Evolutionary conservation across 2,113 vertebrate species (phyloP).

Genomic region (Anarrhichthys ocellatus): DNA sequence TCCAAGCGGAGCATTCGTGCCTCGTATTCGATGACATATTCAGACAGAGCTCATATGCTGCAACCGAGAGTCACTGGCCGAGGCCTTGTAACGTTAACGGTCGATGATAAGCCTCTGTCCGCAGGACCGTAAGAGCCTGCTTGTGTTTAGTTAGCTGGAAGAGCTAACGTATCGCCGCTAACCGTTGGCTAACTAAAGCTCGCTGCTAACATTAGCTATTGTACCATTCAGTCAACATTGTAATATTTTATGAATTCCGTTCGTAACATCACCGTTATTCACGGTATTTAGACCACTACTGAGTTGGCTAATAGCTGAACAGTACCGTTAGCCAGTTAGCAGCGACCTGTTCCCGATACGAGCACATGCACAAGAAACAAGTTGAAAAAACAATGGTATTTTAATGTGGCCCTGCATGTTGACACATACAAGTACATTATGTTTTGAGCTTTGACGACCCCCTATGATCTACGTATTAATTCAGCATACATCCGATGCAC

Average conservation of each 20-base stretch:
- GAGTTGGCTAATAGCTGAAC: not conserved
- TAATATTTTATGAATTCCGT: not conserved
- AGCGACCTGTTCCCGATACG: not conserved
- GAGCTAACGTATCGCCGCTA: conserved; percentile 3
- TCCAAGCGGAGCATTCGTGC: not conserved
- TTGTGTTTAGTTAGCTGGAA: conserved; percentile 33
- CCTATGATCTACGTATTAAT: not conserved
- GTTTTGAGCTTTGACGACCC: not conserved
- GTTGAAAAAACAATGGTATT: not conserved
- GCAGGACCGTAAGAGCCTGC: conserved; percentile 12
- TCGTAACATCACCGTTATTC: not conserved
- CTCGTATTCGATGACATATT: not conserved
- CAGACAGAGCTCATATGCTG: not conserved
- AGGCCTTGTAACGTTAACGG: conserved; percentile 46
- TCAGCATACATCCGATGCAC: not conserved
- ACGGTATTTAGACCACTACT: not conserved
- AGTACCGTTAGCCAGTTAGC: conserved; percentile 53
- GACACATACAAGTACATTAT: not conserved
- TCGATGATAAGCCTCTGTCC: not conserved
- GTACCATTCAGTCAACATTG: not conserved
- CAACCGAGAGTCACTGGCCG: not conserved
- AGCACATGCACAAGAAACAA: not conserved
- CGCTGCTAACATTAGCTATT: not conserved
- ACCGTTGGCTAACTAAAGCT: conserved; percentile 1
- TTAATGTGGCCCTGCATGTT: not conserved